Percentiles rank a stretch among this genome's conserved stretches.
Evolutionary conservation across 1,140 invertebrate genomes (phyloP).

Genomic region (Hypothenemus hampei): DNA sequence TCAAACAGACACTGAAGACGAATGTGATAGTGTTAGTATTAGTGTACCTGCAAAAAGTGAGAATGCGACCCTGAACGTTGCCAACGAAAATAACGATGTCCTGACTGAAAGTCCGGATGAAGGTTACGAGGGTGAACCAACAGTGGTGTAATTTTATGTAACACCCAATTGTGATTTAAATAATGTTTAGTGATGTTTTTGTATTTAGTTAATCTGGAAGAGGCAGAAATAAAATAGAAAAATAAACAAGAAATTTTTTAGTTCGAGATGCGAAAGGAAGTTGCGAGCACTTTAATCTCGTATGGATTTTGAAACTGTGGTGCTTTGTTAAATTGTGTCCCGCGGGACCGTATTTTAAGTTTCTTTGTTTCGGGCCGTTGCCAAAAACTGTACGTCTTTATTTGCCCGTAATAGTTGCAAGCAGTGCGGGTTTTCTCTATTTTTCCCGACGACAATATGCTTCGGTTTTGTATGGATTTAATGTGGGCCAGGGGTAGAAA

Average conservation of each 20-base stretch:
- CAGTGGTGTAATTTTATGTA: constrained; percentile 28
- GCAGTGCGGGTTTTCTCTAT: no score
- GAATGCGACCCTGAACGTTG: not conserved
- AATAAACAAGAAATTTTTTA: no score
- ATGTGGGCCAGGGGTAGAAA: no score
- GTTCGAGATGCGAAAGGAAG: constrained; percentile 8
- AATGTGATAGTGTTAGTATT: constrained; percentile 39
- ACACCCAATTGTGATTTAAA: not conserved
- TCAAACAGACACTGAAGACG: constrained; percentile 53
- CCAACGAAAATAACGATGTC: constrained; percentile 46
- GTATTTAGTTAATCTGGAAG: no score
- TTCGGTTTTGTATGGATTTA: no score
- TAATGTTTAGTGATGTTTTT: not conserved
- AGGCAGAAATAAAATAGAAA: no score
- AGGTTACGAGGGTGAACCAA: constrained; percentile 74
- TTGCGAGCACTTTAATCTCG: constrained; percentile 13
- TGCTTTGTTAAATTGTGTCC: constrained; percentile 10
- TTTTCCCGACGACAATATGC: no score
- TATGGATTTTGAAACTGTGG: not conserved
- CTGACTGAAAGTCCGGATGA: constrained; percentile 81
- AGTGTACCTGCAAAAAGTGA: constrained; percentile 18
- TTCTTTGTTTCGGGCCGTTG: constrained; percentile 2
- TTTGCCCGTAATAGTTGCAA: not conserved
- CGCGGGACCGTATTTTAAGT: not conserved
- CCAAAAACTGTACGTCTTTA: constrained; percentile 1